Percentiles rank a stretch among this genome's conserved stretches.
phyloP scores from a whole-genome alignment of 2,888 invertebrate genomes.

The Crioceris asparagi region DNA sequence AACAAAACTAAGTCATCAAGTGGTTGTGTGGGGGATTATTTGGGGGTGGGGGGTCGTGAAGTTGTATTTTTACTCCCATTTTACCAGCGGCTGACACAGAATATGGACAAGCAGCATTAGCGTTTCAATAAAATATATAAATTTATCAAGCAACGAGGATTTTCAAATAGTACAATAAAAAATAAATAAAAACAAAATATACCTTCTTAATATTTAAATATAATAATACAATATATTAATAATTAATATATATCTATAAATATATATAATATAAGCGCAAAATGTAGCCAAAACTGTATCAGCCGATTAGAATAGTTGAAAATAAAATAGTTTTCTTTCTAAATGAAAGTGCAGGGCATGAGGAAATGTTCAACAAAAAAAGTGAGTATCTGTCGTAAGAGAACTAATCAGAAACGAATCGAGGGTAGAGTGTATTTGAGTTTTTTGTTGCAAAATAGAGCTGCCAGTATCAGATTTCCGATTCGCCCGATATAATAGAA shows the following conservation, averaged over 20 bases:
- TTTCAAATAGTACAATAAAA: constrained; percentile 37
- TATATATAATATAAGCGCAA: no score
- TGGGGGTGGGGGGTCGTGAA: no score
- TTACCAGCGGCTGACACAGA: constrained; percentile 25
- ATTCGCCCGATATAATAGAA: no score
- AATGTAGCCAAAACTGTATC: constrained; percentile 23
- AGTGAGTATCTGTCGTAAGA: no score
- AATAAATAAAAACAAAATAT: constrained; percentile 40
- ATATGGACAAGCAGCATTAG: constrained; percentile 21
- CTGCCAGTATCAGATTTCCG: no score
- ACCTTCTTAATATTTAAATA: constrained; percentile 32
- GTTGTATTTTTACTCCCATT: neutral
- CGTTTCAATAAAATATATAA: constrained; percentile 36
- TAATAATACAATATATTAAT: constrained; percentile 31
- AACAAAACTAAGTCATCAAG: constrained; percentile 32
- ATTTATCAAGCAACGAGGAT: constrained; percentile 38
- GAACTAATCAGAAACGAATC: no score
- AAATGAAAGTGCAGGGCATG: constrained; percentile 24
- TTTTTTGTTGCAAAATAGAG: no score
- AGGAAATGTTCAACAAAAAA: no score
- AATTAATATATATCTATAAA: no score
- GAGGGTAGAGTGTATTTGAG: no score
- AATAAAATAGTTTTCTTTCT: constrained; percentile 26
- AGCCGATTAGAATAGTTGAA: constrained; percentile 22
- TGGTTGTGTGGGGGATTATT: no score